These are phyloP conservation scores for Zoanthus sansibaricus DNA, from an alignment of 92 coral and sea anemone species.

Conservation along the genomic window DNA sequence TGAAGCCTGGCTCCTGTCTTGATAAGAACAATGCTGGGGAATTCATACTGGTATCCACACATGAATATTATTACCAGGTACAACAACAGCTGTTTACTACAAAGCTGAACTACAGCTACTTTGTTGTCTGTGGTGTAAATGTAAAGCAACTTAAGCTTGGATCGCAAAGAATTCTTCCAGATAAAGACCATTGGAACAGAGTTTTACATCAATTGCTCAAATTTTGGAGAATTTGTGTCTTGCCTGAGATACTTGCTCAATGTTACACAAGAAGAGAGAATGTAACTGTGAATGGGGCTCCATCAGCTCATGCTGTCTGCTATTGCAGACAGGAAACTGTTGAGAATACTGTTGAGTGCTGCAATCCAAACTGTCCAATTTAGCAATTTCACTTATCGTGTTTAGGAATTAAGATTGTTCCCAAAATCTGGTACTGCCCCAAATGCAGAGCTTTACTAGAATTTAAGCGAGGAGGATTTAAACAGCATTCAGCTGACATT, in stretches of 20 bases:
- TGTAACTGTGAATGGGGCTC: slow-evolving; percentile 3
- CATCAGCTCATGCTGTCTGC: slow-evolving; percentile 19
- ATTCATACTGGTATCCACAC: slow-evolving; percentile 21
- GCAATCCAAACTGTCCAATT: slow-evolving; percentile 46
- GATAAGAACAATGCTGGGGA: slow-evolving; percentile 37
- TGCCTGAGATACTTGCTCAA: slow-evolving; percentile 67
- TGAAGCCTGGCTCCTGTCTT: slow-evolving; percentile 46
- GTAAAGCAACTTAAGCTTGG: slow-evolving; percentile 33
- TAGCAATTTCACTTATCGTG: slow-evolving; percentile 36
- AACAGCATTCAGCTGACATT: slow-evolving; percentile 13
- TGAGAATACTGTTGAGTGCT: slow-evolving; percentile 46
- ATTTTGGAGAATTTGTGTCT: slow-evolving; percentile 68
- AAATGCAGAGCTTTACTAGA: slow-evolving; percentile 47
- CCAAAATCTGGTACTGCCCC: slow-evolving; percentile 59
- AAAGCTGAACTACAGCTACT: slow-evolving; percentile 38
- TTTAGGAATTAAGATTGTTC: slow-evolving; percentile 21
- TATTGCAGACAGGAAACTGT: slow-evolving; percentile 45
- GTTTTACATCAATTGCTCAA: slow-evolving; percentile 4
- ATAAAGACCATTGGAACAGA: slow-evolving; percentile 46
- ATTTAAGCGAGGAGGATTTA: slow-evolving; percentile 41
- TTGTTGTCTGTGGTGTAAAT: slow-evolving; percentile 38
- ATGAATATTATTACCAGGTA: slow-evolving; percentile 61
- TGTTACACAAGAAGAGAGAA: slow-evolving; percentile 66
- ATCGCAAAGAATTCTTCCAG: slow-evolving; percentile 48
- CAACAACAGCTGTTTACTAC: slow-evolving; percentile 67